Percentiles rank a stretch among this genome's conserved stretches.
Conservation (phyloP, 2,888 invertebrate genomes). For the Caenorhabditis sulstoni region DNA sequence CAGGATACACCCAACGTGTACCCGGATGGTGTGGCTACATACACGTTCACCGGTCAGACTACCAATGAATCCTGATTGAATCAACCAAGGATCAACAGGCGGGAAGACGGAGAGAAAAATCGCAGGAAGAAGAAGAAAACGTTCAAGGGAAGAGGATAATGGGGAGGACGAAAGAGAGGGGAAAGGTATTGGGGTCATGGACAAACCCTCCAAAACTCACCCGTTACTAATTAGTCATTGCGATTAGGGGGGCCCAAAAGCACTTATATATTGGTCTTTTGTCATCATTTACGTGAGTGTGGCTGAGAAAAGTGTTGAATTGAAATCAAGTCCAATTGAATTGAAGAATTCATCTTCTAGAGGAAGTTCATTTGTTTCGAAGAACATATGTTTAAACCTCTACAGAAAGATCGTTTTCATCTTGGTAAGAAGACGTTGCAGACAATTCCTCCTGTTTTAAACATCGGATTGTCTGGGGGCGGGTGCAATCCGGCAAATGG, state of each 20-base stretch:
- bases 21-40: slow-evolving; percentile 29
- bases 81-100: too few species aligned
- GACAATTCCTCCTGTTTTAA: too few species aligned
- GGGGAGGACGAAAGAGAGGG: slow-evolving; percentile 2
- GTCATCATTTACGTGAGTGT: slow-evolving; percentile 45
- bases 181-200: slow-evolving; percentile 49
- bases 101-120: slow-evolving; percentile 10
- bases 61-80: slow-evolving; percentile 6
- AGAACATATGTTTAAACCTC: too few species aligned
- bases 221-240: slow-evolving; percentile 2
- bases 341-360: too few species aligned
- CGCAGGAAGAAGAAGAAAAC: background rate
- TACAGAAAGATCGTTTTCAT: too few species aligned
- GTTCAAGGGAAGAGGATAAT: slow-evolving; percentile 1
- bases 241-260: background rate
- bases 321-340: too few species aligned
- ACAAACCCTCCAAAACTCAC: slow-evolving; percentile 7
- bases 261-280: slow-evolving; percentile 9
- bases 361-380: too few species aligned
- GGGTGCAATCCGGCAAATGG: background rate
- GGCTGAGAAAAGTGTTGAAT: too few species aligned
- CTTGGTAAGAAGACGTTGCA: too few species aligned
- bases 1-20: slow-evolving; percentile 23
- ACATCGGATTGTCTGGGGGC: background rate
- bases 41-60: background rate